Conservation (phyloP, 2,888 invertebrate genomes). For the Eristalinus aeneus region DNA sequence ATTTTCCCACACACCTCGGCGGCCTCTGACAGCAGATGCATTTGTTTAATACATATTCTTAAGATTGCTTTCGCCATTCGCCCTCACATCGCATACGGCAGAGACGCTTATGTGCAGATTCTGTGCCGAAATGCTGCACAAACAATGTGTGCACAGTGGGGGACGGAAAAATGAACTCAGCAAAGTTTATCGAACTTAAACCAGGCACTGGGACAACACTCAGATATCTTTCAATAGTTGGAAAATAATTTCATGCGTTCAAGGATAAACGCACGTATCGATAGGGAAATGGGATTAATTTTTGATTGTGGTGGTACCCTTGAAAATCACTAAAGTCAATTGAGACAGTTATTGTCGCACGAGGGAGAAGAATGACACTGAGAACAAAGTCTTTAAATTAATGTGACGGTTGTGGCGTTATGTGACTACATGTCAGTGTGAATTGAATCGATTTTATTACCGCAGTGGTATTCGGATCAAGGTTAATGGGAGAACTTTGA, state of each 20-base stretch:
- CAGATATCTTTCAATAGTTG: background rate
- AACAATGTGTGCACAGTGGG: background rate
- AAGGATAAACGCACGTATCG: background rate
- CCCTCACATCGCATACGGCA: background rate
- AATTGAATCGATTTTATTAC: background rate
- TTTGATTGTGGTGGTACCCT: background rate
- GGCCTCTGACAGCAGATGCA: constrained; percentile 37
- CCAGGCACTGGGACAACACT: background rate
- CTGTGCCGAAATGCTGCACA: background rate
- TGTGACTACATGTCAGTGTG: background rate
- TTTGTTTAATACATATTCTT: background rate
- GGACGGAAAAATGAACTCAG: background rate
- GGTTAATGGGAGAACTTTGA: background rate
- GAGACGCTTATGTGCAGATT: background rate
- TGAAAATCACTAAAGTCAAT: background rate
- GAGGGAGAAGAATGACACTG: background rate
- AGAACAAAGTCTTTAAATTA: background rate
- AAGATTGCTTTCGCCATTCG: background rate
- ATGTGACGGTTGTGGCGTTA: background rate
- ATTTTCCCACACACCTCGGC: background rate
- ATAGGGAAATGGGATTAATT: background rate
- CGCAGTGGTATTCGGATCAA: background rate
- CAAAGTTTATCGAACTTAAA: background rate
- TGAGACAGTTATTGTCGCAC: background rate
- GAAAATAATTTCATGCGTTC: background rate